Conservation (phyloP, 2,797 vertebrate genomes). For the Yasuhikotakia modesta region DNA sequence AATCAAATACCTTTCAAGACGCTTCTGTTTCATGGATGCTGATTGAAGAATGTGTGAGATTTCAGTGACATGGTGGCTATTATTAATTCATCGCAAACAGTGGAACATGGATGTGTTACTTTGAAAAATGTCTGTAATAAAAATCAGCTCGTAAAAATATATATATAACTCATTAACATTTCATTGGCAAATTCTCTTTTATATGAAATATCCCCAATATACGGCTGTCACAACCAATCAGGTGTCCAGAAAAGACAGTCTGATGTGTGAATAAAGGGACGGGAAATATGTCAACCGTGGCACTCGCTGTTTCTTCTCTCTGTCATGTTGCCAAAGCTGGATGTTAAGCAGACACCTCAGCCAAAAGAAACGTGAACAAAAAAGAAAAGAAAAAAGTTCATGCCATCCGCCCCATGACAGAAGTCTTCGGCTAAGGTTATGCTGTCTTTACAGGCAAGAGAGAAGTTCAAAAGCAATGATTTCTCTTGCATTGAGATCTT, state of each 20-base stretch:
- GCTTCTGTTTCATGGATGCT: slow-evolving; percentile 76
- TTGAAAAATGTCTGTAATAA: slow-evolving; percentile 96
- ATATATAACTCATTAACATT: slow-evolving; percentile 93
- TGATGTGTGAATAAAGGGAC: slow-evolving; percentile 77
- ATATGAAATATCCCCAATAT: slow-evolving; percentile 92
- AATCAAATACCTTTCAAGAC: slow-evolving; percentile 81
- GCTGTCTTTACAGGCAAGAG: slow-evolving; percentile 70
- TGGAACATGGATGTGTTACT: slow-evolving; percentile 90
- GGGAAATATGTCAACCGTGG: slow-evolving; percentile 80
- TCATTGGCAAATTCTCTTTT: slow-evolving; percentile 92
- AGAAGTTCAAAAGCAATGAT: slow-evolving; percentile 75
- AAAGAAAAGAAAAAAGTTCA: slow-evolving; percentile 58
- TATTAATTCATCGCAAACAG: slow-evolving; percentile 95
- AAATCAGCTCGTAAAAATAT: slow-evolving; percentile 73
- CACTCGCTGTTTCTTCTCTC: slow-evolving; percentile 78
- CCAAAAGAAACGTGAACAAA: slow-evolving; percentile 69
- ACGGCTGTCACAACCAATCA: slow-evolving; percentile 91
- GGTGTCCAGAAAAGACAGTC: slow-evolving; percentile 83
- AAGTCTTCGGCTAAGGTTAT: slow-evolving; percentile 71
- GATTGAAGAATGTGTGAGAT: slow-evolving; percentile 91
- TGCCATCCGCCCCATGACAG: slow-evolving; percentile 74
- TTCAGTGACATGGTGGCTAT: slow-evolving; percentile 88
- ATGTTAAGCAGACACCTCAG: slow-evolving; percentile 71
- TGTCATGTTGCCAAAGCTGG: slow-evolving; percentile 76
- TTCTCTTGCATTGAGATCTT: slow-evolving; percentile 73